These are phyloP conservation scores for Speoplatyrhinus poulsoni DNA, from an alignment of 2,113 vertebrate species.

Conservation along the genomic window DNA sequence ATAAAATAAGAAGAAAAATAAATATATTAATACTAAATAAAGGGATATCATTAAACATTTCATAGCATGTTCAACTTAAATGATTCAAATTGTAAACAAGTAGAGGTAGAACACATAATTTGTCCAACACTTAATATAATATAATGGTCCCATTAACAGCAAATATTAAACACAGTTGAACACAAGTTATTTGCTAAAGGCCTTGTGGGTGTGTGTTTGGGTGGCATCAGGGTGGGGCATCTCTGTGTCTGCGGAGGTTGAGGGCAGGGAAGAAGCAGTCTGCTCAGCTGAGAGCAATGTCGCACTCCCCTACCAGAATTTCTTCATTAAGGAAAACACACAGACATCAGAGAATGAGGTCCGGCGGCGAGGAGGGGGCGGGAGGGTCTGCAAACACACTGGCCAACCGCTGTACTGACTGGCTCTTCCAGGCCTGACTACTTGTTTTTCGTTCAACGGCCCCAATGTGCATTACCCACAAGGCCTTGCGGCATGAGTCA, in stretches of 20 bases:
- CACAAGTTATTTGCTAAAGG: constrained; percentile 17
- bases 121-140: too few relatives aligned
- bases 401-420: constrained; percentile 48
- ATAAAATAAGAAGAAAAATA: too few relatives aligned
- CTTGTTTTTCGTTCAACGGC: constrained; percentile 66
- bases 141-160: not conserved
- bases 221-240: constrained; percentile 33
- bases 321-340: constrained; percentile 82
- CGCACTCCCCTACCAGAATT: constrained; percentile 81
- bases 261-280: constrained; percentile 55
- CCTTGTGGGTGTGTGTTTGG: constrained; percentile 12
- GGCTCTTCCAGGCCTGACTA: constrained; percentile 66
- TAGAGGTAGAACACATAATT: too few relatives aligned
- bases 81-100: too few relatives aligned
- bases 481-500: constrained; percentile 55
- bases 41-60: too few relatives aligned
- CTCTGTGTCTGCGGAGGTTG: constrained; percentile 31
- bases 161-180: not conserved
- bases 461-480: constrained; percentile 63
- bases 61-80: too few relatives aligned
- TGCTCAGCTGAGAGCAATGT: constrained; percentile 81
- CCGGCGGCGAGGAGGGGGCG: constrained; percentile 8
- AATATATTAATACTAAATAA: too few relatives aligned
- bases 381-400: constrained; percentile 71
- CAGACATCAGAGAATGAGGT: constrained; percentile 77